A percentile compares a stretch with the other conserved stretches of the same genome.
Conservation (phyloP, 2,797 vertebrate genomes). For the Kryptolebias ocellatus region DNA sequence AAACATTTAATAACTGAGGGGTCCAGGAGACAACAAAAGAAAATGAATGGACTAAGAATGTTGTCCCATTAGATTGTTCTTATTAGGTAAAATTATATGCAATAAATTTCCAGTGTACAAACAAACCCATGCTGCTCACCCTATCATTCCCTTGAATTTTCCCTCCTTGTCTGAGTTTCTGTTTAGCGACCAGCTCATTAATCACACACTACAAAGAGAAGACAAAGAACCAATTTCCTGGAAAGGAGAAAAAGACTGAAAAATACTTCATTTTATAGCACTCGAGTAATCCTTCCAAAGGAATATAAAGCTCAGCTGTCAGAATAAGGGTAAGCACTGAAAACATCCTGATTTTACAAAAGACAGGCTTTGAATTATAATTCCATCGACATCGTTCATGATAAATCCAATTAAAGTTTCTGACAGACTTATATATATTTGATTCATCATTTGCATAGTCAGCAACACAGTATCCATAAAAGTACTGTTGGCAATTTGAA, state of each 20-base stretch:
- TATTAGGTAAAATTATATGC: conserved; percentile 48
- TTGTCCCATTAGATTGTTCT: conserved; percentile 31
- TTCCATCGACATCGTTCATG: too few species aligned
- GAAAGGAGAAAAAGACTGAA: conserved; percentile 33
- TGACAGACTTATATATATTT: too few species aligned
- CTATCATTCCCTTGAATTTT: conserved; percentile 18
- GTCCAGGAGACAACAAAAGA: conserved; percentile 15
- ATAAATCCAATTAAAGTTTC: too few species aligned
- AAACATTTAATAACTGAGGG: neutral
- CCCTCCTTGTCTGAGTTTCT: conserved; percentile 4
- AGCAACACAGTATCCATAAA: too few species aligned
- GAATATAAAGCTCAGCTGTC: conserved; percentile 8
- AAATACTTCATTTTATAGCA: conserved; percentile 14
- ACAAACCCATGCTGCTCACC: conserved; percentile 3
- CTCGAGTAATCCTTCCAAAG: conserved; percentile 17
- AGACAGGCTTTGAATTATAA: neutral
- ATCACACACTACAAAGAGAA: conserved; percentile 43
- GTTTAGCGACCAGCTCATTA: conserved; percentile 41
- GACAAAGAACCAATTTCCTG: conserved; percentile 40
- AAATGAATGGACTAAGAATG: conserved; percentile 8
- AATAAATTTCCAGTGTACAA: conserved; percentile 53
- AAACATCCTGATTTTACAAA: neutral
- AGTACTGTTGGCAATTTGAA: too few species aligned
- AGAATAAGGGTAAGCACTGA: conserved; percentile 1
- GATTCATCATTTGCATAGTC: too few species aligned